Evolutionary conservation across 2,113 vertebrate species (phyloP).

Genomic region (Onychorhynchus coronatus): DNA sequence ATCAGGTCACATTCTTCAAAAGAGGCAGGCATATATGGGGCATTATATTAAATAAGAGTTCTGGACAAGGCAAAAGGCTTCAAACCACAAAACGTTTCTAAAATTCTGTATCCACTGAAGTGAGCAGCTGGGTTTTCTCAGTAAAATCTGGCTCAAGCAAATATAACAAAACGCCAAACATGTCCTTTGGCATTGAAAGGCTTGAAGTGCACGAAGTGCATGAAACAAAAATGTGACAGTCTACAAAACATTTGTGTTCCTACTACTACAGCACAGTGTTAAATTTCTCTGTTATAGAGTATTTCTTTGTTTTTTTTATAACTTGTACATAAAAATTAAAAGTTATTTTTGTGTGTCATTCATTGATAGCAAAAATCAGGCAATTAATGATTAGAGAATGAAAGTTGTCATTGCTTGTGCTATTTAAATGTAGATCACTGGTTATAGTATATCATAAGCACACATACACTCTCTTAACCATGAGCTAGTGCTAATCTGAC

Average conservation of each 20-base stretch:
- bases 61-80: not conserved
- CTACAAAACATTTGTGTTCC: not conserved
- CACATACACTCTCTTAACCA: not conserved
- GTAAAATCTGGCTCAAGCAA: not conserved
- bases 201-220: not conserved
- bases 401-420: not conserved
- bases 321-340: not conserved
- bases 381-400: not conserved
- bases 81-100: not conserved
- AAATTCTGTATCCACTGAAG: not conserved
- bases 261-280: not conserved
- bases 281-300: not conserved
- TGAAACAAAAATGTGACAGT: not conserved
- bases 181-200: not conserved
- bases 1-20: not conserved
- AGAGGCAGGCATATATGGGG: not conserved
- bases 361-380: not conserved
- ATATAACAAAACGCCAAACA: no score
- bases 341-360: not conserved
- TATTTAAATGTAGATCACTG: not conserved
- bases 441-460: not conserved
- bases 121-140: not conserved
- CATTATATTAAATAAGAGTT: not conserved
- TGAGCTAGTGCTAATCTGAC: not conserved
- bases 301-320: not conserved